Evolutionary conservation across 2,888 invertebrate species (phyloP).

Genomic region (Leptopilina syphax): DNA sequence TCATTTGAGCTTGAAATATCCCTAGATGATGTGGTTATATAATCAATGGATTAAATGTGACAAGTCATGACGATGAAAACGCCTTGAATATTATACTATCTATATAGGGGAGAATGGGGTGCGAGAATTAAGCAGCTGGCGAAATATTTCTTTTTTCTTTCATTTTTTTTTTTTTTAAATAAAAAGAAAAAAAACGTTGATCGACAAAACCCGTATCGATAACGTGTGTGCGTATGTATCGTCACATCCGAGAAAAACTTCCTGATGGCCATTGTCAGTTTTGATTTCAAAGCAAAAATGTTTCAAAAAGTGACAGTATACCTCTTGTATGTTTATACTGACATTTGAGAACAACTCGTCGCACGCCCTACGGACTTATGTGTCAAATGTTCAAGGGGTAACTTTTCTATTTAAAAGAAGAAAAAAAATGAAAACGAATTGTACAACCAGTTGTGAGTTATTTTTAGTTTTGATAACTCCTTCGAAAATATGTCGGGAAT

Average conservation of each 20-base stretch:
- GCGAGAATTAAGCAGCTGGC: constrained; percentile 62
- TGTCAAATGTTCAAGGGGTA: constrained; percentile 10
- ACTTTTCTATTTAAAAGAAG: neutral
- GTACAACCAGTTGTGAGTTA: no score
- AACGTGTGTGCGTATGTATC: neutral
- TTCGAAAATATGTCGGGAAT: no score
- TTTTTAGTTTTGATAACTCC: no score
- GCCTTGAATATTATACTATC: constrained; percentile 46
- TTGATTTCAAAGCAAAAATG: constrained; percentile 30
- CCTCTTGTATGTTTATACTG: constrained; percentile 21
- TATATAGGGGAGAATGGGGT: constrained; percentile 53
- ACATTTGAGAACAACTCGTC: constrained; percentile 25
- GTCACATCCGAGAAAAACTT: neutral
- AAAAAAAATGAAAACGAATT: no score
- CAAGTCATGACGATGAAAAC: constrained; percentile 55
- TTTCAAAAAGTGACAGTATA: constrained; percentile 11
- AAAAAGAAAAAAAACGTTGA: neutral
- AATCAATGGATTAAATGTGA: constrained; percentile 62
- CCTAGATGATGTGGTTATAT: constrained; percentile 54
- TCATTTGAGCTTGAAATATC: neutral
- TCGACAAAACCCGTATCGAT: constrained; percentile 29
- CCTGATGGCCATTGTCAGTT: constrained; percentile 33
- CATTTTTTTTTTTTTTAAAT: no score
- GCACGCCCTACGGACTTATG: constrained; percentile 16
- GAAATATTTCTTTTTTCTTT: constrained; percentile 46